Base-by-base conservation (phyloP, 2,113 vertebrate genomes). In the Brachyistius frenatus region DNA sequence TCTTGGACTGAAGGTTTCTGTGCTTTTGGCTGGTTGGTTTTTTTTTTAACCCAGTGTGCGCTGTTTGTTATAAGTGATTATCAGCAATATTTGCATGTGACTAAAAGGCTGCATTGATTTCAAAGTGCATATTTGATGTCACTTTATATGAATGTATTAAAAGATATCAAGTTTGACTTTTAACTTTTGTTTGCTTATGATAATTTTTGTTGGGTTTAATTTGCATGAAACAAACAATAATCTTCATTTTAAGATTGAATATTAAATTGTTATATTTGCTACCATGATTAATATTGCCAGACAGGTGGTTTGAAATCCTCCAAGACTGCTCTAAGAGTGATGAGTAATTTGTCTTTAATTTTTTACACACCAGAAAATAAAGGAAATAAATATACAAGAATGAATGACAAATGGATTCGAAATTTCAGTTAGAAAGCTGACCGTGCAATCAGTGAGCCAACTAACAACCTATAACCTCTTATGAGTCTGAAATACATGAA, bases 401-500 rank as follows among this genome's bases (percentile, higher is more conserved):
- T 8, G 35, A 66, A 83, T 39, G 30, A 69, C n/a, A 37, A 44
- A 60, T 60, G 39, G 56, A 47, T 70, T 46, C 79, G 75, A 65
- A 37, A 72, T 80, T 54, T 41, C 61, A 78, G 78, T 74, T 80
- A 80, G 66, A 37, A 36, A 71, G 37, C 54, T 78, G 80, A 80
- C 56, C 44, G 5, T 70, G 76, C 87, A 83, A 81, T 84, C 69
- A 85, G 37, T 35, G 41, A 82, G 58, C 62, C 64, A 70, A 56
- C 23, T 84, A 80, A 78, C 69, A 82, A 87, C 80, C 53, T 81
- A 54, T 81, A 73, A 70, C 84, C 84, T 84, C 52, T 62, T 35
- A 76, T 78, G 41, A 61, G 81, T 78, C 58, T 85, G 79, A 77
- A 79, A 81, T 44, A 78, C 74, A 80, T 80, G 72, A 80, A 88